Base-by-base conservation (phyloP, 2,113 vertebrate genomes). In the Chlamydotis undulata region DNA sequence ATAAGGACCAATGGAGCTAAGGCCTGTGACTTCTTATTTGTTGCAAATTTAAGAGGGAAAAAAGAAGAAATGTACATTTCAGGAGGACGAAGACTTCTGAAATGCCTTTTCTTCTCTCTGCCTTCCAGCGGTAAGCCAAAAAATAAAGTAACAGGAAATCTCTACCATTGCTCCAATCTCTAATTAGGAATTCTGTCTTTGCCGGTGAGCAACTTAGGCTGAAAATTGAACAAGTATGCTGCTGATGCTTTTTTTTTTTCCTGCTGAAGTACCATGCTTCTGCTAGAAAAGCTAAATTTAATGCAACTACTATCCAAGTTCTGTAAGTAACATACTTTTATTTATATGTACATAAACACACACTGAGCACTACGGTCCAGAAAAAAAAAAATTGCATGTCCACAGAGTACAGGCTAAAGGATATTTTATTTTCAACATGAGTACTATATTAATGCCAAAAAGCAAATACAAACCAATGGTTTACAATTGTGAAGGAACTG, bases 181-280 rank as follows among this genome's bases (percentile, higher is more conserved):
- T 93, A 88, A 93, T 85, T 94, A 87, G 63, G 39, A 53, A 19
- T 97, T 77, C 41, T 19, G 25, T 80, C 88, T 96, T 94, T 76
- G 12, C 31, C 41, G 90, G n/a, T 21, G n/a, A 85, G 35, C 5
- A 92, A 28, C 13, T 70, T 81, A 63, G 26, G 12, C 26, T 49
- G 55, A 80, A 21, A 88, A 65, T 2, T 85, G 78, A 92, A 87
- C 53, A 26, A 80, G 14, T 35, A 59, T 70, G 47, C 9, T 90
- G 78, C 67, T 91, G 79, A 61, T 70, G 16, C 26, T 87, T 67
- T 79, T 91, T 86, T 50, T 39, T 39, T 87, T 75, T 57, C 45
- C 50, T 87, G 67, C 50, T 87, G 67, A 83, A 89, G 61, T 70
- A 74, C 8, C 23, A 55, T 19, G 9, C 28, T 76, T 84, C 76